Percentiles rank a stretch among this genome's conserved stretches.
These are phyloP conservation scores for Caradrina clavipalpis DNA, from an alignment of 2,888 invertebrate species.

Conservation along the genomic window DNA sequence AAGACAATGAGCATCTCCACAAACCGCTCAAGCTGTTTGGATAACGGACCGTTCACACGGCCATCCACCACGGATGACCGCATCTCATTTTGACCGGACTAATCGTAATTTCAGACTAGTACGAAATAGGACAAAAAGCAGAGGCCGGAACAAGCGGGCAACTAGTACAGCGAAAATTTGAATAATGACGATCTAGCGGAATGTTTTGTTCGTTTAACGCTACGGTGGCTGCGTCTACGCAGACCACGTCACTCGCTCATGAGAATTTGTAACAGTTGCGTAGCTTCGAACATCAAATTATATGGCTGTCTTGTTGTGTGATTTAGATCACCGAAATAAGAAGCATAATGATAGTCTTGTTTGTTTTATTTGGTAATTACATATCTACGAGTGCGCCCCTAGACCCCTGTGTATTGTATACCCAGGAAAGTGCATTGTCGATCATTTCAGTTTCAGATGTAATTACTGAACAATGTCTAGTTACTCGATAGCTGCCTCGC, in stretches of 20 bases:
- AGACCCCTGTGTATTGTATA: neutral
- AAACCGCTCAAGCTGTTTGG: constrained; percentile 81
- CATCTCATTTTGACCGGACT: constrained; percentile 85
- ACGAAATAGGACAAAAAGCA: constrained; percentile 88
- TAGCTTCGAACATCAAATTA: constrained; percentile 60
- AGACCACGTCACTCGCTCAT: constrained; percentile 70
- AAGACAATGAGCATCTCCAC: constrained; percentile 61
- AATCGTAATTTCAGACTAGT: constrained; percentile 89
- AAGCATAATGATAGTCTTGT: constrained; percentile 46
- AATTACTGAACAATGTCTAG: constrained; percentile 14
- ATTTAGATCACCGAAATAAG: constrained; percentile 38
- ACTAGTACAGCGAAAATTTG: constrained; percentile 90
- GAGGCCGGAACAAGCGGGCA: constrained; percentile 89
- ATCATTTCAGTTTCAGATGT: constrained; percentile 27
- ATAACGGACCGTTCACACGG: constrained; percentile 89
- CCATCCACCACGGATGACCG: constrained; percentile 88
- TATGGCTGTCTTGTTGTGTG: constrained; percentile 48
- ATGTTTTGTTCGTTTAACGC: constrained; percentile 85
- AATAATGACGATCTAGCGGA: constrained; percentile 90
- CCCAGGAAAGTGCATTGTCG: constrained; percentile 7
- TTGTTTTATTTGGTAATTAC: constrained; percentile 38
- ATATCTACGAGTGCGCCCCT: constrained; percentile 9
- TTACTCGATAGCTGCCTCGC: constrained; percentile 30
- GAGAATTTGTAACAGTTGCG: constrained; percentile 72
- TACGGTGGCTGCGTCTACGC: constrained; percentile 81